Base-by-base conservation (phyloP, 2,888 invertebrate genomes). In the Pterobdella sp. region DNA sequence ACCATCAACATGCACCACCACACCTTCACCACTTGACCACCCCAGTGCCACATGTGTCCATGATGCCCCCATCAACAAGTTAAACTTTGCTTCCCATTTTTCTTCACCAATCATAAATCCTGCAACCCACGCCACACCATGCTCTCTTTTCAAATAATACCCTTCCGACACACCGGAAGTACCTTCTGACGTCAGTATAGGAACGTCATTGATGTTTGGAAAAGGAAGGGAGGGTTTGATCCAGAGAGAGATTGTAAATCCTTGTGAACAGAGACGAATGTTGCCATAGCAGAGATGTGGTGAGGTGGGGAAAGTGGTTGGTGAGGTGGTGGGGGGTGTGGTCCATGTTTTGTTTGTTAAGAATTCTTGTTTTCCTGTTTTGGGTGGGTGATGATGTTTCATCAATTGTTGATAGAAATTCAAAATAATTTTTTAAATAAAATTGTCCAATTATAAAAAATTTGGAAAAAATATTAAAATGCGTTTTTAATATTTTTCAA, bases 251-350 rank as follows among this genome's bases (percentile, higher is more conserved):
- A 82, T 52, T 4, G 79, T 79, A 42, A 82, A 75, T 26, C 82
- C 82, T 4, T 78, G 72, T 0, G 60, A 31, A 76, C 82, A 82
- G 7, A 71, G 73, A 3, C 75, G 74, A 68, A 82, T 66, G 77
- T 82, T 79, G n/a, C 81, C 81, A n/a, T 81, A 76, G 73, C 82
- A 82, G 78, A 80, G 79, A 73, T 81, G 79, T 0, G 80, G 80
- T 74, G 77, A 80, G 32, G 78, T 74, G 31, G 80, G 81, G 10
- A 82, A 75, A 56, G n/a, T 22, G 4, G 60, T n/a, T 35, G 22
- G 37, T 32, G 56, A 29, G 31, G 31, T 69, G 37, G 26, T 2
- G 36, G 26, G 1, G 22, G 4, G 22, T 36, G 67, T 34, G 52
- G 26, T 49, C 52, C 49, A 69, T 52, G 31, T 32, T n/a, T 49